Conservation (phyloP, 1,140 invertebrate genomes). For the Camponotus floridanus region DNA sequence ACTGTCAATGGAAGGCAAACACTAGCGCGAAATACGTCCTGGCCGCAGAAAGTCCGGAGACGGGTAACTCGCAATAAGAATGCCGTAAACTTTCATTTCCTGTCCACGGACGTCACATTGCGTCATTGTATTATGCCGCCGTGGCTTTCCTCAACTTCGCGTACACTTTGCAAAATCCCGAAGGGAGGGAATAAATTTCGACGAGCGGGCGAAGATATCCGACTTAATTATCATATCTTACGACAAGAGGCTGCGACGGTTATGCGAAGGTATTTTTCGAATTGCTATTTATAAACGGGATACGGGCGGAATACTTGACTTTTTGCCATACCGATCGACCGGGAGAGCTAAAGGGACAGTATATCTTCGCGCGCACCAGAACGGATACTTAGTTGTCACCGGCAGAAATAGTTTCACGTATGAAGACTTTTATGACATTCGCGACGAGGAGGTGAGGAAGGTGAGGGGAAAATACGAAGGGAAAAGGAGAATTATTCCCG, state of each 20-base stretch:
- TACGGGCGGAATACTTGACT: not conserved
- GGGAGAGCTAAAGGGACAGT: constrained; percentile 56
- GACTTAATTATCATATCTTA: constrained; percentile 48
- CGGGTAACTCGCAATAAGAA: constrained; percentile 47
- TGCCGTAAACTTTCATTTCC: constrained; percentile 58
- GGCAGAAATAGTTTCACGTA: constrained; percentile 76
- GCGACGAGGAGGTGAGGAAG: not conserved
- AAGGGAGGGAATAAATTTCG: constrained; percentile 1
- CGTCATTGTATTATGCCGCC: constrained; percentile 37
- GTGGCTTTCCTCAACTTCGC: constrained; percentile 13
- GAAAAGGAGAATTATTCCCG: constrained; percentile 13
- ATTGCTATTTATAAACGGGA: constrained; percentile 44
- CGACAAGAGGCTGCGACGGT: constrained; percentile 9
- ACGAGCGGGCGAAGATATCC: not conserved
- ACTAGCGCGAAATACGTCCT: constrained; percentile 39
- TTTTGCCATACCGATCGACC: constrained; percentile 10
- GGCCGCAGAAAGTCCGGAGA: constrained; percentile 28
- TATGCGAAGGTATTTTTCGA: constrained; percentile 18
- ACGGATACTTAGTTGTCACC: constrained; percentile 70
- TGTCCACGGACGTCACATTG: constrained; percentile 26
- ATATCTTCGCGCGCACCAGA: constrained; percentile 63
- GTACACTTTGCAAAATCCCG: not conserved
- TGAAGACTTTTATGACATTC: constrained; percentile 70
- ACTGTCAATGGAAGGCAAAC: constrained; percentile 73
- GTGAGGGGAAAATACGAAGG: not conserved